These are phyloP conservation scores for Ochotona curzoniae DNA, from an alignment of 2,113 vertebrate species.

Conservation along the genomic window DNA sequence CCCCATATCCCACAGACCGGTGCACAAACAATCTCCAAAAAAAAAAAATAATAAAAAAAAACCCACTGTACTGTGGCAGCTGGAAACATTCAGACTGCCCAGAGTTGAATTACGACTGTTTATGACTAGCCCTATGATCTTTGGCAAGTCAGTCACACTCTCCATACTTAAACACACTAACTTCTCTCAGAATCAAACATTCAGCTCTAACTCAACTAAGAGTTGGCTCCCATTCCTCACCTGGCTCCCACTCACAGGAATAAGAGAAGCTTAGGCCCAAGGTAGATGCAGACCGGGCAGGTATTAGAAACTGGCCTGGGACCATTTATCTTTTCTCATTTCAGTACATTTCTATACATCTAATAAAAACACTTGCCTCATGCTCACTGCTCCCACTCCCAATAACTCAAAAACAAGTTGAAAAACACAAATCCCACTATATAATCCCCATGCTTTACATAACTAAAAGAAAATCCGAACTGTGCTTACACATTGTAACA, in stretches of 20 bases:
- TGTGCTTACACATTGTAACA: not conserved
- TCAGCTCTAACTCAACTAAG: not conserved
- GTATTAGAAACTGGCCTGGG: conserved; percentile 7
- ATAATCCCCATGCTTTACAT: conserved; percentile 36
- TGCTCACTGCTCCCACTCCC: not conserved
- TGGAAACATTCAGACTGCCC: not conserved
- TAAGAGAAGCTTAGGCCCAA: not conserved
- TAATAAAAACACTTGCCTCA: conserved; percentile 39
- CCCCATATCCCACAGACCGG: not conserved
- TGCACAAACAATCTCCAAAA: not conserved
- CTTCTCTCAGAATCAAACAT: conserved; percentile 11
- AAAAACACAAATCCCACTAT: not conserved
- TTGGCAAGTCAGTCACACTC: conserved; percentile 6
- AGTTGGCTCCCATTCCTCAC: not conserved
- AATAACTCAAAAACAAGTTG: conserved; percentile 46
- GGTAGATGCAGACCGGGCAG: not conserved
- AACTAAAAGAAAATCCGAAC: not conserved
- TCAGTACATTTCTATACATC: conserved; percentile 12
- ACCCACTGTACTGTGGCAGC: not conserved
- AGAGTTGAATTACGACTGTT: not conserved
- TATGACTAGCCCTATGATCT: conserved; percentile 6
- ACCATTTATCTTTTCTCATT: conserved; percentile 38
- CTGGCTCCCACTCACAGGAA: not conserved
- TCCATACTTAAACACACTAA: not conserved
- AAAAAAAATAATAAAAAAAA: too few species aligned